A percentile compares a stretch with the other conserved stretches of the same genome.
Conservation (phyloP, 2,113 vertebrate species). For the Bagarius yarrelli region DNA sequence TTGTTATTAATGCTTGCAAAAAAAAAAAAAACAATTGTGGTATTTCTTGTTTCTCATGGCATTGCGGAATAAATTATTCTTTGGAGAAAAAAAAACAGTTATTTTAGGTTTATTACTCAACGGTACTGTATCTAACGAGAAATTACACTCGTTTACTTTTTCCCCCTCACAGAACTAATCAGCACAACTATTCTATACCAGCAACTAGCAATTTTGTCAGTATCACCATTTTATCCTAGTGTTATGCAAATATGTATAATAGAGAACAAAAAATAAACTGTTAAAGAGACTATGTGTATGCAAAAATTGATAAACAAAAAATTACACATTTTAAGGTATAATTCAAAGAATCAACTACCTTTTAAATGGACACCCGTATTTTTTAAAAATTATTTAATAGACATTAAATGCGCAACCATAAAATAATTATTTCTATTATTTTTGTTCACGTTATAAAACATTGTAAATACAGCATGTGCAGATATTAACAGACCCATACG, state of each 20-base stretch:
- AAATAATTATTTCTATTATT: too few relatives aligned
- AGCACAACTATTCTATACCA: slow-evolving; percentile 65
- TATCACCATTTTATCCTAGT: slow-evolving; percentile 47
- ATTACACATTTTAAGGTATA: background rate
- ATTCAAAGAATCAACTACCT: too few relatives aligned
- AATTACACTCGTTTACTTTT: slow-evolving; percentile 36
- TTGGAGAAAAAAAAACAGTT: slow-evolving; percentile 62
- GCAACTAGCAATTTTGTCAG: slow-evolving; percentile 48
- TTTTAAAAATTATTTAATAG: too few relatives aligned
- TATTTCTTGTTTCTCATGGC: slow-evolving; percentile 71
- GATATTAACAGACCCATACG: too few relatives aligned
- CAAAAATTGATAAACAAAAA: slow-evolving; percentile 24
- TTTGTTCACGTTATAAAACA: too few relatives aligned
- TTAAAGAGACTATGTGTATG: background rate
- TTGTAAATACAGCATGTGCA: too few relatives aligned
- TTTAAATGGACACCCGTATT: too few relatives aligned
- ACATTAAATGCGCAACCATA: too few relatives aligned
- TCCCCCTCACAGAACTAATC: slow-evolving; percentile 59
- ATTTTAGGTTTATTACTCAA: slow-evolving; percentile 41
- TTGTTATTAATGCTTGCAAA: slow-evolving; percentile 76
- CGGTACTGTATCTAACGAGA: slow-evolving; percentile 47
- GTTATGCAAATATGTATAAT: background rate
- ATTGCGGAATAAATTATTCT: slow-evolving; percentile 78
- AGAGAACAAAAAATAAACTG: background rate
- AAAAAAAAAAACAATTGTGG: slow-evolving; percentile 72